Base-by-base conservation (phyloP, 2,797 vertebrate genomes). In the Cynopterus sphinx region DNA sequence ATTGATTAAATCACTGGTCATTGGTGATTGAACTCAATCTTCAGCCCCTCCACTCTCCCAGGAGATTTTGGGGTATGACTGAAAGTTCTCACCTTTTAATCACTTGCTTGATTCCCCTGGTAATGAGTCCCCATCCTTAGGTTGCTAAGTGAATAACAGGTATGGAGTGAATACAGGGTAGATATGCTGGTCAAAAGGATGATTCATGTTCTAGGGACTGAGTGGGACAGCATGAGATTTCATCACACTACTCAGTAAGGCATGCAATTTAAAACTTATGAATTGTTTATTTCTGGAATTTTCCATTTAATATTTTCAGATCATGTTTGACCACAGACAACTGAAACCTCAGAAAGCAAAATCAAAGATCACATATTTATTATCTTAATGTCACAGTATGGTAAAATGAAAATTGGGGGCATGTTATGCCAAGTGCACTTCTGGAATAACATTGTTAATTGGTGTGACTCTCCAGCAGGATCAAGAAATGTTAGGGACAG, bases 11-110 rank as follows among this genome's bases (percentile, higher is more conserved):
- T 57, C 55, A 57, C 11, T 57, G 55, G 55, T 24, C 22, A 57
- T 57, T 57, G 55, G 55, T 24, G 55, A 57, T 57, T 10, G 55
- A 26, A 57, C 55, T 24, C 55, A 26, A 57, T 57, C 24, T 57
- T 24, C 9, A 57, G 55, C 55, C 55, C 55, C 55, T 57, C 55
- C 5, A 9, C 22, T 57, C 55, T 57, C 55, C 55, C 55, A 57
- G 55, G 22, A 26, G 55, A 22, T 24, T 6, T 1, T 0, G 0
- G 67, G 9, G 21, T 0, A 4, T 33, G 57, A 49, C 10, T 16
- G n/a, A 55, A 31, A 74, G 5, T 81, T 81, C 46, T 5, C 21
- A 19, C 24, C 21, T 9, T n/a, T 31, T 19, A 43, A 9, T 21
- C 81, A 36, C 43, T 65, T 9, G 39, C 7, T n/a, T 19, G 13